Conservation (phyloP, 2,888 invertebrate genomes). For the Leucoptera coffeella region DNA sequence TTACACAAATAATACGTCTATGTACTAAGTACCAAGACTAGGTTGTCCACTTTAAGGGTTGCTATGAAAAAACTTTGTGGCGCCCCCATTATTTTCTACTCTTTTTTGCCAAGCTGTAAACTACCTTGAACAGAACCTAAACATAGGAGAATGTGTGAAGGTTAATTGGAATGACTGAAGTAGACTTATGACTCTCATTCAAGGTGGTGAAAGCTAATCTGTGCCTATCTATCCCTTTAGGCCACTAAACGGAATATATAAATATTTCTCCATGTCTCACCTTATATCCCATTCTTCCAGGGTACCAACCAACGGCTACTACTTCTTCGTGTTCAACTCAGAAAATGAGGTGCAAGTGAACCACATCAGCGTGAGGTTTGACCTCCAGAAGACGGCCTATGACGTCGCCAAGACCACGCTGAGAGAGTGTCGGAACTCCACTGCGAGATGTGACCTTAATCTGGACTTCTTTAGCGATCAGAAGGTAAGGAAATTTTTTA, state of each 20-base stretch:
- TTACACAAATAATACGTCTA: no score
- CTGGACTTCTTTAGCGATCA: constrained; percentile 65
- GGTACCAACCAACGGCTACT: constrained; percentile 70
- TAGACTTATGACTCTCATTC: neutral
- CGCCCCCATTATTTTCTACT: no score
- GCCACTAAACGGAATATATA: constrained; percentile 2
- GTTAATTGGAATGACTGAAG: no score
- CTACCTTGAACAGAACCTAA: no score
- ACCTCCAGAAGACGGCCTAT: constrained; percentile 65
- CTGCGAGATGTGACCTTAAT: constrained; percentile 56
- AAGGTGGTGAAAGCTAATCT: neutral
- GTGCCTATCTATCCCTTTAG: constrained; percentile 1
- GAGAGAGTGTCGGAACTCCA: constrained; percentile 57
- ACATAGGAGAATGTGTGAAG: no score
- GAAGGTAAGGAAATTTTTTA: constrained; percentile 24
- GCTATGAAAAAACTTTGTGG: no score
- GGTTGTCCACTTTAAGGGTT: no score
- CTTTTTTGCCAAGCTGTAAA: no score
- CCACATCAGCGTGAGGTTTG: constrained; percentile 62
- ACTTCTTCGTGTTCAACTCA: constrained; percentile 78
- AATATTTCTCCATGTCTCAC: neutral
- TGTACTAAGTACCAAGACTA: no score
- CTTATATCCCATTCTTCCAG: constrained; percentile 17
- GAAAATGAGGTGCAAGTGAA: constrained; percentile 72
- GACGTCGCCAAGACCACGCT: constrained; percentile 58